phyloP scores from a whole-genome alignment of 2,797 vertebrate species.

The Cryptoprocta ferox region DNA sequence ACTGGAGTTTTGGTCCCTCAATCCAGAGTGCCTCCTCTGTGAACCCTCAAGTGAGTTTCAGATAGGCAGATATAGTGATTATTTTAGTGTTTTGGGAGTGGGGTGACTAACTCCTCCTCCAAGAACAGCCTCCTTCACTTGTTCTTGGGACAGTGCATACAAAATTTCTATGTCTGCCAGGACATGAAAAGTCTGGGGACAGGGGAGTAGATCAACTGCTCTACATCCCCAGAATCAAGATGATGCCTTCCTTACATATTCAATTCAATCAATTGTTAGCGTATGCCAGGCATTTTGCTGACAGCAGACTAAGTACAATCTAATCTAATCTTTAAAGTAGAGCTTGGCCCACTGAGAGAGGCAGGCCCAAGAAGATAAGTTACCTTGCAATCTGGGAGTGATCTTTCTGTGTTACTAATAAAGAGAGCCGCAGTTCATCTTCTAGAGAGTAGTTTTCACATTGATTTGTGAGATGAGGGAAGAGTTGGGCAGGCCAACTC shows the following conservation, averaged over 20 bases:
- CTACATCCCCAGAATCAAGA: background rate
- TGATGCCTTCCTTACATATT: background rate
- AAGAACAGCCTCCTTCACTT: background rate
- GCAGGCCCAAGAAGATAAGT: background rate
- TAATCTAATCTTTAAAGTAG: background rate
- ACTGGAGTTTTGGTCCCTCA: background rate
- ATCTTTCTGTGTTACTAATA: background rate
- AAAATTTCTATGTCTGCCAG: background rate
- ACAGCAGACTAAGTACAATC: background rate
- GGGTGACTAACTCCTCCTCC: background rate
- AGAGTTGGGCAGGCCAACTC: background rate
- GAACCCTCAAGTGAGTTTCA: background rate
- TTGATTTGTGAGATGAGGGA: background rate
- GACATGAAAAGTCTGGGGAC: background rate
- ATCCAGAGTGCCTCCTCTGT: background rate
- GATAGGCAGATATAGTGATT: background rate
- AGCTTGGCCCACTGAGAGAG: background rate
- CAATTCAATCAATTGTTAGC: background rate
- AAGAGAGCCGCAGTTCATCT: background rate
- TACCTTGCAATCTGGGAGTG: background rate
- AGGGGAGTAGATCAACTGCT: accelerated
- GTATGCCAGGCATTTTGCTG: background rate
- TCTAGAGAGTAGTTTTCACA: background rate
- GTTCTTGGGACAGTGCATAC: background rate
- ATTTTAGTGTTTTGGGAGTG: background rate